Conservation (phyloP, 2,888 invertebrate species). For the Aphidoletes aphidimyza region DNA sequence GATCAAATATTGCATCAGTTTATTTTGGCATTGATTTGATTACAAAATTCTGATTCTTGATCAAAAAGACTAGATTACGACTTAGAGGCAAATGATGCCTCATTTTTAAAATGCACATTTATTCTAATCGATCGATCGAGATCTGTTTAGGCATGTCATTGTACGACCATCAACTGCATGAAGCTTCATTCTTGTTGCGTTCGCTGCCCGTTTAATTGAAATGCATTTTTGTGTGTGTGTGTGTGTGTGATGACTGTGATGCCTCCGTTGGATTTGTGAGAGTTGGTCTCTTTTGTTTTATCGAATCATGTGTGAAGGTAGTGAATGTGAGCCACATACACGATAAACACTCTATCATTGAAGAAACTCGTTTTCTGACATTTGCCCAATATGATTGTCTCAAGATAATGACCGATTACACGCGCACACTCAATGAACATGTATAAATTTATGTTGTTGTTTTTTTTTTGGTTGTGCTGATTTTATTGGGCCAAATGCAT, state of each 20-base stretch:
- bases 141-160: conserved; percentile 4
- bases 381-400: conserved; percentile 33
- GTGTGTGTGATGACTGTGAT: conserved; percentile 2
- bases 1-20: background rate
- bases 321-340: conserved; percentile 18
- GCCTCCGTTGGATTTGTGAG: background rate
- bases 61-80: background rate
- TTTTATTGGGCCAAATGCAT: background rate
- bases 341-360: conserved; percentile 28
- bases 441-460: background rate
- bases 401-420: conserved; percentile 13
- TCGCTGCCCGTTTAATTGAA: background rate
- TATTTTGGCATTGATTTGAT: background rate
- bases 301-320: conserved; percentile 25
- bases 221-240: background rate
- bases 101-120: background rate
- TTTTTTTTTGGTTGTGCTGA: background rate
- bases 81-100: background rate
- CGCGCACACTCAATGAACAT: too few relatives aligned
- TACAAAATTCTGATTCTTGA: background rate
- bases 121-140: background rate
- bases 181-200: background rate
- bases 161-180: conserved; percentile 27
- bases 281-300: conserved; percentile 32
- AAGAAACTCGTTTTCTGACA: conserved; percentile 33